These are phyloP conservation scores for Rhagonycha fulva DNA, from an alignment of 2,888 invertebrate species.

Conservation along the genomic window DNA sequence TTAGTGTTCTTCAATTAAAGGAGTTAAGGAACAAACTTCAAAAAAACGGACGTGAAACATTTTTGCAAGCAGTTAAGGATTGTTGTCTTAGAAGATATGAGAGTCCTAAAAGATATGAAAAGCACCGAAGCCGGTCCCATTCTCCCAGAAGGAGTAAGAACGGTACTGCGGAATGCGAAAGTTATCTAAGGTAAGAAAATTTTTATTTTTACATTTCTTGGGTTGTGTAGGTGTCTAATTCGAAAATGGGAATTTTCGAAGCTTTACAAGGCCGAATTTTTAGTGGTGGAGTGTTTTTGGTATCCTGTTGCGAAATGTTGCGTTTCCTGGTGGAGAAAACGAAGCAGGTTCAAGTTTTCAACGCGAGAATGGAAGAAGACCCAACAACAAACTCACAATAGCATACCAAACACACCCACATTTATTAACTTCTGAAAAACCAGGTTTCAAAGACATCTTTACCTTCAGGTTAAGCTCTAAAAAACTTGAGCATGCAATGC, in stretches of 20 bases:
- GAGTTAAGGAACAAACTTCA: too few species aligned
- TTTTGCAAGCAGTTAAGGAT: too few species aligned
- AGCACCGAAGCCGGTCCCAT: conserved; percentile 10
- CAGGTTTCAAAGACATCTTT: too few species aligned
- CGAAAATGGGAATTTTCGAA: not conserved
- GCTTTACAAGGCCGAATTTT: not conserved
- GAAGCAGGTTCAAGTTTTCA: too few species aligned
- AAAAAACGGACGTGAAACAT: too few species aligned
- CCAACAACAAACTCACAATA: not conserved
- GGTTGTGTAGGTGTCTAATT: not conserved
- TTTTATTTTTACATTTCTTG: not conserved
- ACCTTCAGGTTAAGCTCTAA: too few species aligned
- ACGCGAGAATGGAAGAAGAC: too few species aligned
- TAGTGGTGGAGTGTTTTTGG: not conserved
- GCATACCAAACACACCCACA: not conserved
- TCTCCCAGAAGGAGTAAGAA: conserved; percentile 8
- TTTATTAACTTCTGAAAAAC: not conserved
- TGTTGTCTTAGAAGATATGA: not conserved
- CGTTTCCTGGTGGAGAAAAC: too few species aligned
- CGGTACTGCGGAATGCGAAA: not conserved
- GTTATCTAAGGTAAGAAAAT: conserved; percentile 12
- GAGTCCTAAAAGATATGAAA: conserved; percentile 14
- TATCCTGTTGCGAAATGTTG: too few species aligned
- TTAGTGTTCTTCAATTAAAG: too few species aligned
- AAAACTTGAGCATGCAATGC: too few species aligned